phyloP scores from a whole-genome alignment of 2,113 vertebrate genomes.

The Myrmecophaga tridactyla region DNA sequence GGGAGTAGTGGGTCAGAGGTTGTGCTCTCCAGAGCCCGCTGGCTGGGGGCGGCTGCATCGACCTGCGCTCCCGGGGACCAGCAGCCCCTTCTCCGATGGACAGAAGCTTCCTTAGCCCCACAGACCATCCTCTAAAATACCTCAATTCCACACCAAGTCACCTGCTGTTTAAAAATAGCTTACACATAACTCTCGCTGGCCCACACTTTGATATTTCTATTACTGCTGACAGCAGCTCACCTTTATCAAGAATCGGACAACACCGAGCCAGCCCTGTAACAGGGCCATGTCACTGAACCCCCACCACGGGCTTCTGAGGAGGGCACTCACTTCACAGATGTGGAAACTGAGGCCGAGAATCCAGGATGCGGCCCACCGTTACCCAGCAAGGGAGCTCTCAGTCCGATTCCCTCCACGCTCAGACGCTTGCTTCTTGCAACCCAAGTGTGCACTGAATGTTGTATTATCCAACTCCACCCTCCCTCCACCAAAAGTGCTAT shows the following conservation, averaged over 20 bases:
- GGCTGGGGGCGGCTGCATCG: accelerated
- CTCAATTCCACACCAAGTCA: not conserved
- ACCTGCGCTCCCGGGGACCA: not conserved
- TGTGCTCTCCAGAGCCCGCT: not conserved
- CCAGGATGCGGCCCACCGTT: accelerated
- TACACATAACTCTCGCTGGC: not conserved
- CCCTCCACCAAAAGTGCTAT: not conserved
- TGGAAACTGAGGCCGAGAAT: not conserved
- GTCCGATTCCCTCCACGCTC: accelerated
- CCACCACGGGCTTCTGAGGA: not conserved
- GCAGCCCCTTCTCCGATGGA: not conserved
- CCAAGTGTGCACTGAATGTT: not conserved
- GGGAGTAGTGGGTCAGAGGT: not conserved
- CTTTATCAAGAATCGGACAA: not conserved
- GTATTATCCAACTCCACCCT: too few relatives aligned
- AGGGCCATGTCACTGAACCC: not conserved
- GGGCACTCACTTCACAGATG: not conserved
- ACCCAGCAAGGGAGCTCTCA: not conserved
- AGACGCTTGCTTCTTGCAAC: not conserved
- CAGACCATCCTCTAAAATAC: accelerated
- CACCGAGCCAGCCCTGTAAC: not conserved
- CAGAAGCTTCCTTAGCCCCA: not conserved
- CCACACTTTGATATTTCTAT: accelerated
- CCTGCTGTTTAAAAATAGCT: not conserved
- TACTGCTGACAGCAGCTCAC: not conserved